A percentile compares a stretch with the other conserved stretches of the same genome.
Conservation (phyloP, 2,888 invertebrate species). For the Andrena bucephala region DNA sequence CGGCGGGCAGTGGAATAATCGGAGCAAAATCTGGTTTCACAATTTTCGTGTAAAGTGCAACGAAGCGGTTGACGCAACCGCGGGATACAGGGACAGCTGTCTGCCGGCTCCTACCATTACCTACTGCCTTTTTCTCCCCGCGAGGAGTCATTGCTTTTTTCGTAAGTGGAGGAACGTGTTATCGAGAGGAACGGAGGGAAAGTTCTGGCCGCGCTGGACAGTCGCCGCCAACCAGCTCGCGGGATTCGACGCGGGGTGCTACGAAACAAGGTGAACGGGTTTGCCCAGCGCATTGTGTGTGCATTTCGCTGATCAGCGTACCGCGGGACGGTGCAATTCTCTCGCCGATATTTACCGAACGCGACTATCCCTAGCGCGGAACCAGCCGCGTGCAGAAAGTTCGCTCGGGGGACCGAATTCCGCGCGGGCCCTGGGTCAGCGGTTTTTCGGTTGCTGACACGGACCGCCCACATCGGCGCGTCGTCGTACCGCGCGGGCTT, state of each 20-base stretch:
- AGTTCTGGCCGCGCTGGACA: slow-evolving; percentile 66
- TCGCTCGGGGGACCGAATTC: neutral
- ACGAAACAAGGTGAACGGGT: slow-evolving; percentile 81
- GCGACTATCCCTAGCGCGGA: neutral
- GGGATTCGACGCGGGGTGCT: slow-evolving; percentile 69
- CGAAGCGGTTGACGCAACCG: neutral
- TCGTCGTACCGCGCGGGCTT: too few relatives aligned
- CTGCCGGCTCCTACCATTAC: slow-evolving; percentile 34
- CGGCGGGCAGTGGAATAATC: neutral
- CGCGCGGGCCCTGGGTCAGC: neutral
- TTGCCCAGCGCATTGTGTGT: slow-evolving; percentile 48
- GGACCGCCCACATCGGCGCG: neutral
- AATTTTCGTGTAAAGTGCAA: slow-evolving; percentile 34
- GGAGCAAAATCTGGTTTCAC: slow-evolving; percentile 29
- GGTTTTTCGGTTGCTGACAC: slow-evolving; percentile 8
- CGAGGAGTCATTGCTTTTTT: slow-evolving; percentile 35
- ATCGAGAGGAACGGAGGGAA: slow-evolving; percentile 72
- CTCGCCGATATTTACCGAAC: neutral
- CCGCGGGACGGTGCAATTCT: slow-evolving; percentile 32
- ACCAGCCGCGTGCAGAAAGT: neutral
- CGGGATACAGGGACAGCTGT: neutral
- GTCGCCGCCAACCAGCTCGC: slow-evolving; percentile 60
- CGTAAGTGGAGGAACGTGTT: slow-evolving; percentile 54
- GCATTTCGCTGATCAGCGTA: slow-evolving; percentile 29
- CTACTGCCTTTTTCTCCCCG: slow-evolving; percentile 14